Percentiles rank a stretch among this genome's conserved stretches.
Evolutionary conservation across 2,113 vertebrate species (phyloP).

Genomic region (Aptenodytes patagonicus): DNA sequence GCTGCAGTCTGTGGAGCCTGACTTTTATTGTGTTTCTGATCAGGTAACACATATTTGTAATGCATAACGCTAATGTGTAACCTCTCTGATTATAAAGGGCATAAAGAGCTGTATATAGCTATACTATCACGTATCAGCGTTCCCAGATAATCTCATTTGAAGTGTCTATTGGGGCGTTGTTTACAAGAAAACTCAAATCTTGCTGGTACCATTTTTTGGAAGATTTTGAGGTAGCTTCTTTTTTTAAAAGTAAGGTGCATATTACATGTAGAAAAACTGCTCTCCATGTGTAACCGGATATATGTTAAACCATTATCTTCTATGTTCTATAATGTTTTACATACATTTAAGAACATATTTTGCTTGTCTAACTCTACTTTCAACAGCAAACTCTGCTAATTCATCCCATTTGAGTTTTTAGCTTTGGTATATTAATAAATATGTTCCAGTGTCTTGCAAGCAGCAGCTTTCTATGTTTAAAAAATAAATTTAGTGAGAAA

Average conservation of each 20-base stretch:
- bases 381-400: background rate
- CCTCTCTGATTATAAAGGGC: background rate
- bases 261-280: background rate
- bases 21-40: accelerated
- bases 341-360: background rate
- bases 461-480: background rate
- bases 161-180: accelerated
- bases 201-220: background rate
- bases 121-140: accelerated
- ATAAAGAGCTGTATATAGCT: background rate
- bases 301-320: background rate
- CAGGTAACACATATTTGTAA: accelerated
- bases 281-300: background rate
- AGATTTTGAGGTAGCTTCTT: background rate
- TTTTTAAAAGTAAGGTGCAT: background rate
- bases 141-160: background rate
- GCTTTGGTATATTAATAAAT: background rate
- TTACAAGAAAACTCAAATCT: background rate
- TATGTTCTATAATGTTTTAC: background rate
- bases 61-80: accelerated
- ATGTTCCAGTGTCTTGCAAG: background rate
- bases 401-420: background rate
- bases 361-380: background rate
- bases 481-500: background rate
- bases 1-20: accelerated